Conservation (phyloP, 2,888 invertebrate genomes). For the Meliscaeva auricollis region DNA sequence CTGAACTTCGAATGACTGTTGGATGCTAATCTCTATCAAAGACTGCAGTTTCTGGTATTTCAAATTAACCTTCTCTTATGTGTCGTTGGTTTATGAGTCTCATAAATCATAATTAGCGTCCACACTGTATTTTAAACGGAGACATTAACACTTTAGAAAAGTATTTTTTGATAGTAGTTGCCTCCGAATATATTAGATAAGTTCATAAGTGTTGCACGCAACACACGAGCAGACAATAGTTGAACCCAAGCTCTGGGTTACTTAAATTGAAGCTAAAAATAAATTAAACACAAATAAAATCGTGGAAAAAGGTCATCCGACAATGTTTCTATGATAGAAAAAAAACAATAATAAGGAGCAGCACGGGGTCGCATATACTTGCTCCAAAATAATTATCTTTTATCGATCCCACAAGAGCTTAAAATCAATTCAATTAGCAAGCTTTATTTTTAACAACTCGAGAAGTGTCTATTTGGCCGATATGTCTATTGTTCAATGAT, state of each 20-base stretch:
- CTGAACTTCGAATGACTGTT: background rate
- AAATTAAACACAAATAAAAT: constrained; percentile 26
- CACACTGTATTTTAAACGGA: background rate
- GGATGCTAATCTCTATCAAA: constrained; percentile 23
- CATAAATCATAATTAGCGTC: constrained; percentile 72
- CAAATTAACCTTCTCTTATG: background rate
- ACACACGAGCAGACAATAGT: background rate
- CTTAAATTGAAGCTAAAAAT: constrained; percentile 43
- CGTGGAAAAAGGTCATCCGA: constrained; percentile 53
- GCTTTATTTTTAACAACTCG: too few relatives aligned
- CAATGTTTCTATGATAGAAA: background rate
- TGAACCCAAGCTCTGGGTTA: constrained; percentile 5
- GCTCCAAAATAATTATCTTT: background rate
- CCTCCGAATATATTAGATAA: background rate
- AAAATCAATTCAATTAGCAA: too few relatives aligned
- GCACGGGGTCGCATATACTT: background rate
- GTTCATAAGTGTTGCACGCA: constrained; percentile 13
- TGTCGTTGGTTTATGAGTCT: constrained; percentile 1
- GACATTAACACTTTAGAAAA: constrained; percentile 26
- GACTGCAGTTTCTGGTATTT: constrained; percentile 20
- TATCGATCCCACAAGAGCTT: too few relatives aligned
- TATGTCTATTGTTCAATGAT: too few relatives aligned
- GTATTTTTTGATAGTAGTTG: constrained; percentile 32
- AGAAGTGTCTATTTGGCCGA: too few relatives aligned
- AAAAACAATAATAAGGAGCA: background rate